Percentiles rank a stretch among this genome's conserved stretches.
Conservation (phyloP, 2,113 vertebrate genomes). For the Urocitellus parryii region DNA sequence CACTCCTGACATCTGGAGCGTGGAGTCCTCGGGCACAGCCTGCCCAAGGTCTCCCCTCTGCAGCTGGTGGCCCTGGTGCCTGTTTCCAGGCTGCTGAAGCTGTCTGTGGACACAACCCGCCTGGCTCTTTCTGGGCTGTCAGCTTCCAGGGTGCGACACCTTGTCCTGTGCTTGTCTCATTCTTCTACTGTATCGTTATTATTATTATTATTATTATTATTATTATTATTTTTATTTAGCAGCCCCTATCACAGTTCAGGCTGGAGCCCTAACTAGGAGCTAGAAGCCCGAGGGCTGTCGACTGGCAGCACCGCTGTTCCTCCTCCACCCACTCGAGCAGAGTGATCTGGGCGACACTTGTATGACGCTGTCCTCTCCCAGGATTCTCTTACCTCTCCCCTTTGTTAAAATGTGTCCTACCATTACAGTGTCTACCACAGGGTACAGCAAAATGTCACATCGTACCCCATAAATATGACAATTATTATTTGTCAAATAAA, state of each 20-base stretch:
- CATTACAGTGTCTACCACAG: neutral
- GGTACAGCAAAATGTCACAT: neutral
- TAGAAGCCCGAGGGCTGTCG: neutral
- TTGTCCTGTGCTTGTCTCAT: neutral
- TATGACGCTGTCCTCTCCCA: neutral
- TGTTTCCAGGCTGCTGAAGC: neutral
- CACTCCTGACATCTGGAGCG: neutral
- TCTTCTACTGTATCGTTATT: neutral
- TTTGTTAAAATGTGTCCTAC: neutral
- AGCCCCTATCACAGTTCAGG: neutral
- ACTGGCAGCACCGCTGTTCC: too few species aligned
- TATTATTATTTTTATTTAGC: neutral
- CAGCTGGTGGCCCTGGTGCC: neutral
- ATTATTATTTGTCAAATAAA: neutral
- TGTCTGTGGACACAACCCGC: too few species aligned
- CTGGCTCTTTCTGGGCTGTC: neutral
- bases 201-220: neutral
- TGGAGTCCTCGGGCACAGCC: neutral
- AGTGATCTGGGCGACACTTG: too few species aligned
- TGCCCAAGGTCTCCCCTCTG: rapidly evolving
- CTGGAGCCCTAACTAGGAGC: neutral
- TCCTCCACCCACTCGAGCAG: neutral
- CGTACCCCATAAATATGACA: neutral
- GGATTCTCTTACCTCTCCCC: neutral
- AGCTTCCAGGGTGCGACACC: rapidly evolving